These are phyloP conservation scores for Drosophila pachea DNA, from an alignment of 1,140 invertebrate genomes.

Conservation along the genomic window DNA sequence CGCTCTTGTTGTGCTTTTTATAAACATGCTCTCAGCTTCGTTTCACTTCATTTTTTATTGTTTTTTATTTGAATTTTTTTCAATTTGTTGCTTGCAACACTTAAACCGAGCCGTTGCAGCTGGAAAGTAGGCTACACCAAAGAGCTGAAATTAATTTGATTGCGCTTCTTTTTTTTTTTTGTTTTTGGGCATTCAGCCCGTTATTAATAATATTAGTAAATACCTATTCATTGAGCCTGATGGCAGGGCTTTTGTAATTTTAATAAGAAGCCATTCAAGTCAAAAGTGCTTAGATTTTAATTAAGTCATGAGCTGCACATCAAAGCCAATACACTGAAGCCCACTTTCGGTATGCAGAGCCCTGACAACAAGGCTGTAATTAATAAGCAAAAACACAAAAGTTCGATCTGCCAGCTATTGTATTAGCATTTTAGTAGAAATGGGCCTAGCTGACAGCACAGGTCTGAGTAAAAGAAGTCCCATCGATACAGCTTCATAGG, in stretches of 20 bases:
- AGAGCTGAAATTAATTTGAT: conserved; percentile 44
- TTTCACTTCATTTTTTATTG: conserved; percentile 27
- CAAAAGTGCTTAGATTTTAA: conserved; percentile 70
- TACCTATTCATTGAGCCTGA: conserved; percentile 53
- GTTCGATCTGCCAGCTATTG: conserved; percentile 41
- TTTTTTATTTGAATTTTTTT: conserved; percentile 16
- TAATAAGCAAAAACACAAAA: conserved; percentile 54
- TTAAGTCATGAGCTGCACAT: conserved; percentile 70
- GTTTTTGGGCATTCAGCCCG: conserved; percentile 34
- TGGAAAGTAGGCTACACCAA: conserved; percentile 32
- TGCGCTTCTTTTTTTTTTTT: no score
- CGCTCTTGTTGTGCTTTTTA: conserved; percentile 51
- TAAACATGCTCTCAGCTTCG: conserved; percentile 43
- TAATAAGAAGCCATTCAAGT: conserved; percentile 68
- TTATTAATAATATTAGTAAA: conserved; percentile 64
- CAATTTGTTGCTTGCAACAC: conserved; percentile 26
- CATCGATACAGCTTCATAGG: no score
- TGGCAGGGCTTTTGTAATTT: conserved; percentile 45
- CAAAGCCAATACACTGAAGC: conserved; percentile 50
- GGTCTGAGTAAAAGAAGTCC: no score
- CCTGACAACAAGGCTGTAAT: conserved; percentile 57
- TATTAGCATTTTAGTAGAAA: conserved; percentile 7
- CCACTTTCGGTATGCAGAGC: conserved; percentile 6
- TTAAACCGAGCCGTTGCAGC: conserved; percentile 26
- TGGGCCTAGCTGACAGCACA: not conserved